Base-by-base conservation (phyloP, 1,140 invertebrate species). In the Helicoverpa zea region DNA sequence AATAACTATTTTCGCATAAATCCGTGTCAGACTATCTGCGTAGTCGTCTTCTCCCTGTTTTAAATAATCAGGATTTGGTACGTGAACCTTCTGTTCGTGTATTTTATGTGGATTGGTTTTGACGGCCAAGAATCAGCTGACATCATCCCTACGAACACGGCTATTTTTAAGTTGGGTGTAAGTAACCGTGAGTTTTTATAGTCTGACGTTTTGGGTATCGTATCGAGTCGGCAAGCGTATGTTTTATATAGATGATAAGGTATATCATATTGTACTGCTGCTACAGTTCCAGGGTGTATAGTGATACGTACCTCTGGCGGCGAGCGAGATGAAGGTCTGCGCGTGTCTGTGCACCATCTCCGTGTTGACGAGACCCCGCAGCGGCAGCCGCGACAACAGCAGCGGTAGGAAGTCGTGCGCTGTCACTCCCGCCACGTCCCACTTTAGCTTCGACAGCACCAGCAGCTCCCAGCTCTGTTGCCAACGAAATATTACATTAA, bases 381-480 rank as follows among this genome's bases (percentile, higher is more conserved):
- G 78, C 84, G 94, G 90, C 74, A 98, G 93, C 88, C 97, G 95
- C 58, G 95, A 95, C 16, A 98, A 92, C 82, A 98, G 96, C 87
- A 97, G 96, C 75, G 96, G 96, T 59, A 98, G 92, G 93, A 98
- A 98, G 93, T 98, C 98, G 82, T 97, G 96, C 4, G 98, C 97
- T 16, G 97, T 98, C 72, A 98, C 96, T 4, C 97, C 97, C 0
- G 97, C 97, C 77, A 98, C 95, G 93, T 98, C 97, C 98, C 98
- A 98, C 87, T 98, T 98, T 64, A 98, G 93, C 87, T 97, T 97
- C 13, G 96, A 96, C 59, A 98, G 95, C 58, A 98, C 96, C 84
- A 98, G 92, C 84, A 98, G 95, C 91, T 98, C 98, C 97, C 97
- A 98, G 88, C 97, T 97, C 97, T 98, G 96, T 83, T 96, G 96